Evolutionary conservation across 2,113 vertebrate species (phyloP).

Genomic region (Reinhardtius hippoglossoides): DNA sequence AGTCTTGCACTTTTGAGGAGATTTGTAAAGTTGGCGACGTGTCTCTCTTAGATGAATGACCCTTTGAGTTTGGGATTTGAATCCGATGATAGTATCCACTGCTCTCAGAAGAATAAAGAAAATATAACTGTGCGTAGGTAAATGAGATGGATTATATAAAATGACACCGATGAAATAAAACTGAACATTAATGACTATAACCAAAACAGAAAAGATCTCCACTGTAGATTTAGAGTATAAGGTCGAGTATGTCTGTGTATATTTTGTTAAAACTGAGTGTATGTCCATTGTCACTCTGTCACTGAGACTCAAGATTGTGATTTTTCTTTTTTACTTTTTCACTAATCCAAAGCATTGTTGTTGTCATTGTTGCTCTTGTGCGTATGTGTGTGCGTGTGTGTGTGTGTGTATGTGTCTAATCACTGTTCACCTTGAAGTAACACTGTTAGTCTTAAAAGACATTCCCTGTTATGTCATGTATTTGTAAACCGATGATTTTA

Average conservation of each 20-base stretch:
- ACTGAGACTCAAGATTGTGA: slow-evolving; percentile 71
- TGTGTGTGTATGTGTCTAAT: slow-evolving; percentile 34
- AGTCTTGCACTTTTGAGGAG: slow-evolving; percentile 69
- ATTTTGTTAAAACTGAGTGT: slow-evolving; percentile 64
- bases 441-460: slow-evolving; percentile 8
- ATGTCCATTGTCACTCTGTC: slow-evolving; percentile 47
- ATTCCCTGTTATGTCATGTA: slow-evolving; percentile 19
- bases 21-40: slow-evolving; percentile 37
- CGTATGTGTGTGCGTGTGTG: not conserved
- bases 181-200: slow-evolving; percentile 41
- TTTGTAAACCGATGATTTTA: slow-evolving; percentile 44
- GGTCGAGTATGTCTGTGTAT: slow-evolving; percentile 50
- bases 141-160: slow-evolving; percentile 47
- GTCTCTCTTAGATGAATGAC: slow-evolving; percentile 37
- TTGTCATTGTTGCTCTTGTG: slow-evolving; percentile 33
- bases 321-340: slow-evolving; percentile 52
- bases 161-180: slow-evolving; percentile 34
- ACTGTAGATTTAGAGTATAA: slow-evolving; percentile 52
- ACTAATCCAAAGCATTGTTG: slow-evolving; percentile 64
- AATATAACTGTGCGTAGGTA: slow-evolving; percentile 51
- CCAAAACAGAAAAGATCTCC: slow-evolving; percentile 61
- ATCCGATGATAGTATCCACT: slow-evolving; percentile 15
- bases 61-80: slow-evolving; percentile 21
- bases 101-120: slow-evolving; percentile 20
- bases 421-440: slow-evolving; percentile 34